Evolutionary conservation across 2,888 invertebrate genomes (phyloP).

Genomic region (Heteromyza rotundicornis): DNA sequence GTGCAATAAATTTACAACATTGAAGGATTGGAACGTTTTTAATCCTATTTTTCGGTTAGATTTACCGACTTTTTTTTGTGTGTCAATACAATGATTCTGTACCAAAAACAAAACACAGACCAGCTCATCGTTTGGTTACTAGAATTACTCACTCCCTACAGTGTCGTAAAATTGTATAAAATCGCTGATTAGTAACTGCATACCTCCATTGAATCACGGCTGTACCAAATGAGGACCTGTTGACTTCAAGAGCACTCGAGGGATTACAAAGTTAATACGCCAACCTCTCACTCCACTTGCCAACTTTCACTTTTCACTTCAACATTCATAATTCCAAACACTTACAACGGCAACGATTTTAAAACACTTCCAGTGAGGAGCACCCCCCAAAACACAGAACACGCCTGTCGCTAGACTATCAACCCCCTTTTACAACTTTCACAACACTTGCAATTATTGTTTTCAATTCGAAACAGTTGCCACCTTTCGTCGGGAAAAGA

Average conservation of each 20-base stretch:
- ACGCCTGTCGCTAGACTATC: constrained; percentile 38
- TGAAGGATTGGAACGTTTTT: no score
- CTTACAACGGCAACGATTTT: background rate
- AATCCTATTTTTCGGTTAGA: no score
- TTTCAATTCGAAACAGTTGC: constrained; percentile 47
- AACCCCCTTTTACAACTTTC: background rate
- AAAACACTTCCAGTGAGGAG: background rate
- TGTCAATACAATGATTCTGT: no score
- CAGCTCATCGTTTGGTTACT: no score
- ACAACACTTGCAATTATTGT: constrained; percentile 43
- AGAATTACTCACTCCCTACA: no score
- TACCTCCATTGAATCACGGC: no score
- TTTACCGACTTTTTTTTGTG: no score
- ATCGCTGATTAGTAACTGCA: no score
- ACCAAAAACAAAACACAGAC: no score
- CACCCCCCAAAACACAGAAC: background rate
- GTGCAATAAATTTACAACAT: no score
- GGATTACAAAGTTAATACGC: background rate
- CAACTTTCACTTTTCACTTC: background rate
- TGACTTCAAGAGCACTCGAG: background rate
- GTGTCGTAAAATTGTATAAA: no score
- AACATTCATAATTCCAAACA: no score
- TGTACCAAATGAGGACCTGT: background rate
- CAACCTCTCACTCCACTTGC: background rate
- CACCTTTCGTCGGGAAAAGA: constrained; percentile 23